A percentile compares a stretch with the other conserved stretches of the same genome.
phyloP scores from a whole-genome alignment of 2,888 invertebrate genomes.

The Tinea semifulvella region DNA sequence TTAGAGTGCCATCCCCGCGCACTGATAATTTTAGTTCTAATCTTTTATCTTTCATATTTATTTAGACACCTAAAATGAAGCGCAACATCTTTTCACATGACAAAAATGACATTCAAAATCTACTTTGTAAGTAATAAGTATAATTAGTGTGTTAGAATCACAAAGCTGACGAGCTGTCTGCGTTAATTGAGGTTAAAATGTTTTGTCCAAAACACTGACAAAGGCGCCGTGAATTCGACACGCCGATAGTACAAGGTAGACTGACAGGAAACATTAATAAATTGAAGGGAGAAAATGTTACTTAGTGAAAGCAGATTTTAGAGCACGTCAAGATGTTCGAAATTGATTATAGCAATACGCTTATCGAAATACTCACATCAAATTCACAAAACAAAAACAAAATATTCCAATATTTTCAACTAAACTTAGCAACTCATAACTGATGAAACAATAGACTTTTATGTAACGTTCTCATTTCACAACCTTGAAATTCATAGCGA shows the following conservation, averaged over 20 bases:
- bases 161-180: conserved; percentile 19
- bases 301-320: conserved; percentile 18
- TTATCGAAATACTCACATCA: not conserved
- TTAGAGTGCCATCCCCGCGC: conserved; percentile 54
- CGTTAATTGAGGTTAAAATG: conserved; percentile 51
- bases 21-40: conserved; percentile 57
- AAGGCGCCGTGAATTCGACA: conserved; percentile 43
- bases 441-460: conserved; percentile 4
- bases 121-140: not conserved
- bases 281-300: conserved; percentile 36
- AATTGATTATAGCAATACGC: not conserved
- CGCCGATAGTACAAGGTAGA: conserved; percentile 28
- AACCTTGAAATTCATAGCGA: conserved; percentile 9
- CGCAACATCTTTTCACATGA: not conserved
- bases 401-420: not conserved
- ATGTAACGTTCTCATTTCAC: conserved; percentile 8
- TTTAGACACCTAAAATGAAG: not conserved
- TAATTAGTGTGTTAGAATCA: conserved; percentile 3
- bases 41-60: conserved; percentile 57
- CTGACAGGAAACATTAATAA: conserved; percentile 33
- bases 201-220: conserved; percentile 40
- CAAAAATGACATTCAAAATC: not conserved
- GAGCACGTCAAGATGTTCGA: conserved; percentile 18
- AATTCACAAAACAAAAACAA: conserved; percentile 3
- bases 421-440: not conserved